Evolutionary conservation across 2,888 invertebrate species (phyloP).

Genomic region (Pollenia griseotomentosa): DNA sequence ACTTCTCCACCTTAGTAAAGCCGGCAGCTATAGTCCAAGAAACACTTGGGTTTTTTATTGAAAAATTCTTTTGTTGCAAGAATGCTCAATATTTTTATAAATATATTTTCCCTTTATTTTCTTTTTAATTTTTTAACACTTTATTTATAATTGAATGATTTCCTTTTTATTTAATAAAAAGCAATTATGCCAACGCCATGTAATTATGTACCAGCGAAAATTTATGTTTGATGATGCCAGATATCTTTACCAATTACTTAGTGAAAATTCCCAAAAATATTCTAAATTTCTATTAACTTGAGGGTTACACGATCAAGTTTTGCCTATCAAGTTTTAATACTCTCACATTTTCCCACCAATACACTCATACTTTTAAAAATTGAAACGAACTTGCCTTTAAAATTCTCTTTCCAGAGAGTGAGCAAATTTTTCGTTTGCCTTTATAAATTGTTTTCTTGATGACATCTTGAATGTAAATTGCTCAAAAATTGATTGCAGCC

Average conservation of each 20-base stretch:
- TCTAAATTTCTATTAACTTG: too few species aligned
- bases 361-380: too few species aligned
- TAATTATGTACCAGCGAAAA: not conserved
- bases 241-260: not conserved
- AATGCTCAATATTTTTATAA: not conserved
- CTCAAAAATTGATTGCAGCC: too few species aligned
- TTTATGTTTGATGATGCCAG: not conserved
- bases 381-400: too few species aligned
- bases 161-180: not conserved
- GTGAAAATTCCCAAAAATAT: too few species aligned
- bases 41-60: not conserved
- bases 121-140: not conserved
- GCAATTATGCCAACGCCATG: constrained; percentile 28
- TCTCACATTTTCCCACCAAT: too few species aligned
- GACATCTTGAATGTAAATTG: too few species aligned
- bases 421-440: too few species aligned
- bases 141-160: not conserved
- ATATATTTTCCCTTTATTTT: not conserved
- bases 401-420: too few species aligned
- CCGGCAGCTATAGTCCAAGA: constrained; percentile 32
- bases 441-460: too few species aligned
- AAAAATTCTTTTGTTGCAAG: not conserved
- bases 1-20: not conserved
- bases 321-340: too few species aligned
- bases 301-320: too few species aligned